Percentiles rank a stretch among this genome's conserved stretches.
These are phyloP conservation scores for Perodicticus potto DNA, from an alignment of 2,797 vertebrate genomes.

Conservation along the genomic window DNA sequence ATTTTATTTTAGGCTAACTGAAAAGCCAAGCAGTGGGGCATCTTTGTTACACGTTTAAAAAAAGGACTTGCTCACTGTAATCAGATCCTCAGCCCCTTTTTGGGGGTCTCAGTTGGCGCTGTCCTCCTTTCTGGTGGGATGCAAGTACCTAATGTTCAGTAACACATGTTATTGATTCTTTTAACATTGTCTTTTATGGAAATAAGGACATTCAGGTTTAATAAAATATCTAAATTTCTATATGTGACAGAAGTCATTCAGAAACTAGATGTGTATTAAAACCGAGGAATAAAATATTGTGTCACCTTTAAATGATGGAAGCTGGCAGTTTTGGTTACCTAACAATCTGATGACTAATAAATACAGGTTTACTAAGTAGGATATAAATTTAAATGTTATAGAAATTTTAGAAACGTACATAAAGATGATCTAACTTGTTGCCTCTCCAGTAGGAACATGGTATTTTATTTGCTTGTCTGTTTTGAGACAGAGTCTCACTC, in stretches of 20 bases:
- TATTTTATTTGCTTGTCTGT: not conserved
- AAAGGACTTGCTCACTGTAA: no score
- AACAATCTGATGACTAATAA: not conserved
- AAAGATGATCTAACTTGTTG: not conserved
- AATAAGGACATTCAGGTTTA: no score
- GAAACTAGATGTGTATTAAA: constrained; percentile 13
- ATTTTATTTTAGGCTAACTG: constrained; percentile 38
- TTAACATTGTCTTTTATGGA: no score
- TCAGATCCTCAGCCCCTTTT: no score
- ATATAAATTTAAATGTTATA: not conserved
- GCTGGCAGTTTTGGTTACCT: not conserved
- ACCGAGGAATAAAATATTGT: not conserved
- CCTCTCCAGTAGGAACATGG: not conserved
- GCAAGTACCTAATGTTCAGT: no score
- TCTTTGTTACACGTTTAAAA: not conserved
- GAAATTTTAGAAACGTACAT: not conserved
- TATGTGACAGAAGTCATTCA: not conserved
- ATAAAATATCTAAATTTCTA: no score
- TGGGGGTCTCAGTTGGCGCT: no score
- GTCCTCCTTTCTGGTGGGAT: no score
- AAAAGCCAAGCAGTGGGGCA: not conserved
- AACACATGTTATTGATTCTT: no score
- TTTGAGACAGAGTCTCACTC: no score
- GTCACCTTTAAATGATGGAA: not conserved
- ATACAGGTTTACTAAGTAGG: not conserved